These are phyloP conservation scores for Pomatostomus ruficeps DNA, from an alignment of 2,113 vertebrate species.

Conservation along the genomic window DNA sequence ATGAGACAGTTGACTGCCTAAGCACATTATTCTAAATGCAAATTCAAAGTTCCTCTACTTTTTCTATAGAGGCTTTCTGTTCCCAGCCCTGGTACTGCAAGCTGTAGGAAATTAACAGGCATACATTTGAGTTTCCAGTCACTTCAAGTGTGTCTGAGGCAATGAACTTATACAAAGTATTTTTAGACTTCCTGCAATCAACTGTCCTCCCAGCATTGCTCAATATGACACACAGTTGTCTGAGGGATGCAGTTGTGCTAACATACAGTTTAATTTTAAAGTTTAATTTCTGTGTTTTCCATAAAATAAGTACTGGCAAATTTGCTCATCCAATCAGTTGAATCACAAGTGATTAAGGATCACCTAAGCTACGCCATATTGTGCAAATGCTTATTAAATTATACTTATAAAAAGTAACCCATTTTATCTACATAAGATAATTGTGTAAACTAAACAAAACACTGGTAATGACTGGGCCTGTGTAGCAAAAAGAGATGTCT, in stretches of 20 bases:
- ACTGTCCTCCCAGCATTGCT: slow-evolving; percentile 17
- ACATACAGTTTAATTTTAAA: background rate
- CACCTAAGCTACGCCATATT: background rate
- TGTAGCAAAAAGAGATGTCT: background rate
- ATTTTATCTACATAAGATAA: slow-evolving; percentile 29
- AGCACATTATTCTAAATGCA: background rate
- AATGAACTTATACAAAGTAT: slow-evolving; percentile 44
- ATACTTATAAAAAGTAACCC: background rate
- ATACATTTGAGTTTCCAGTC: background rate
- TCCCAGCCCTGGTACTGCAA: background rate
- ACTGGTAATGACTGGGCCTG: background rate
- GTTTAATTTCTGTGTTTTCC: slow-evolving; percentile 32
- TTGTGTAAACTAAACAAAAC: slow-evolving; percentile 23
- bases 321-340: slow-evolving; percentile 4
- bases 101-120: background rate
- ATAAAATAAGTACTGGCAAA: slow-evolving; percentile 12
- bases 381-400: slow-evolving; percentile 29
- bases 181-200: slow-evolving; percentile 67
- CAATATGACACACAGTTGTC: slow-evolving; percentile 19
- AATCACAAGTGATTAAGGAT: slow-evolving; percentile 42
- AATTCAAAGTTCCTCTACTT: background rate
- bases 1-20: background rate
- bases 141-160: background rate
- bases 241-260: slow-evolving; percentile 18
- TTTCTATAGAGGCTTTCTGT: background rate